These are phyloP conservation scores for Caenorhabditis imperialis DNA, from an alignment of 2,888 invertebrate genomes.

Conservation along the genomic window DNA sequence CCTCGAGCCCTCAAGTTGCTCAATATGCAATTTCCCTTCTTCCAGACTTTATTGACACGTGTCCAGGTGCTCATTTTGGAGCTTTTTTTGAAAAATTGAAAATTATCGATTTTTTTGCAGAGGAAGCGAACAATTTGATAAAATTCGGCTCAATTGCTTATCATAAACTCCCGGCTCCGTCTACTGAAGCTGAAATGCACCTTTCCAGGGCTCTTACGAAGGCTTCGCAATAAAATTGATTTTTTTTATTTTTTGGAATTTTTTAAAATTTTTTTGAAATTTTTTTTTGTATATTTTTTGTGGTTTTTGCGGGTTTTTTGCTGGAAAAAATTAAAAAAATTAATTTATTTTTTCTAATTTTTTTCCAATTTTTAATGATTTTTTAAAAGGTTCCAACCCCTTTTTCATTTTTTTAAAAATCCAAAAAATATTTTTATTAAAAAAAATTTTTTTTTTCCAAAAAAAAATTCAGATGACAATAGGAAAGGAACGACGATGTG, in stretches of 20 bases:
- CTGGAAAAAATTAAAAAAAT: neutral
- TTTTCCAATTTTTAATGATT: too few species aligned
- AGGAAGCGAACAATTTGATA: slow-evolving; percentile 41
- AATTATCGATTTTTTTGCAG: slow-evolving; percentile 21
- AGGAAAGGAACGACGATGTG: slow-evolving; percentile 19
- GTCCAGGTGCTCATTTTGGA: slow-evolving; percentile 29
- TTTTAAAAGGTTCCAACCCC: neutral
- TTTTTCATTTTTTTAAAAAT: too few species aligned
- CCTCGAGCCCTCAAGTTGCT: slow-evolving; percentile 25
- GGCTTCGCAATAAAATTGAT: slow-evolving; percentile 25
- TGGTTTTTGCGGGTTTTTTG: too few species aligned
- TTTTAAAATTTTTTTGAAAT: neutral
- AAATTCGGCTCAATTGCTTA: slow-evolving; percentile 36
- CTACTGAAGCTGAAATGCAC: slow-evolving; percentile 29
- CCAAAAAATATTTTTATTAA: too few species aligned
- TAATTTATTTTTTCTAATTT: slow-evolving; percentile 3
- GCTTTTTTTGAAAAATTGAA: neutral
- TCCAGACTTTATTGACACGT: slow-evolving; percentile 34
- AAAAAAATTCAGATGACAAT: slow-evolving; percentile 29
- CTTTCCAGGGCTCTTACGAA: slow-evolving; percentile 29
- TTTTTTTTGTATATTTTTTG: too few species aligned
- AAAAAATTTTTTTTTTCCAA: neutral
- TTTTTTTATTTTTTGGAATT: too few species aligned
- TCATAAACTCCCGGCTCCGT: slow-evolving; percentile 16
- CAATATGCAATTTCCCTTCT: slow-evolving; percentile 31